Evolutionary conservation across 2,113 vertebrate genomes (phyloP).

Genomic region (Chlamydotis undulata): DNA sequence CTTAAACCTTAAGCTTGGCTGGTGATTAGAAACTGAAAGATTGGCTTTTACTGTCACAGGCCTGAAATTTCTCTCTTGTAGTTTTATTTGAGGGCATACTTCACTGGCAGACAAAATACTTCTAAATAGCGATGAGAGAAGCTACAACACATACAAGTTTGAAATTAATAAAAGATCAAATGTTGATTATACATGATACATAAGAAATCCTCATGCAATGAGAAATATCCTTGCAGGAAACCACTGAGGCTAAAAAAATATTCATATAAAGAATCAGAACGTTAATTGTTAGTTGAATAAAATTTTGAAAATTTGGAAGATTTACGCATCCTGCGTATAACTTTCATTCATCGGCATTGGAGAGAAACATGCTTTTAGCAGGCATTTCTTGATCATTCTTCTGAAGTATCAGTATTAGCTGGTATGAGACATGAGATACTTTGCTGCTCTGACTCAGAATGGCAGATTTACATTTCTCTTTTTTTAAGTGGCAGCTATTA

Average conservation of each 20-base stretch:
- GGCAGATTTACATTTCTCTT: not conserved
- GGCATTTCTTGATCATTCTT: not conserved
- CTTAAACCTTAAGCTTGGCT: not conserved
- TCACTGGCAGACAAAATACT: not conserved
- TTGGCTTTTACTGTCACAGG: not conserved
- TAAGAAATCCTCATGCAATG: not conserved
- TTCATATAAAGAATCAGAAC: not conserved
- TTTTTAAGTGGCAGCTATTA: not conserved
- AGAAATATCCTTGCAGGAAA: not conserved
- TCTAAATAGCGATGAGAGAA: not conserved
- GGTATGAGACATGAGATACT: not conserved
- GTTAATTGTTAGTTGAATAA: not conserved
- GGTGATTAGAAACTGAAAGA: not conserved
- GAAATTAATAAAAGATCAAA: not conserved
- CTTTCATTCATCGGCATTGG: not conserved
- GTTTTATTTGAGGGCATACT: not conserved
- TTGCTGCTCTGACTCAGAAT: not conserved
- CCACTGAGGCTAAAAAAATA: not conserved
- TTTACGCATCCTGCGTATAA: not conserved
- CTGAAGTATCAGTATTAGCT: not conserved
- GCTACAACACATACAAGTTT: not conserved
- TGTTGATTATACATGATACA: not conserved
- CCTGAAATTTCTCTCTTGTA: not conserved
- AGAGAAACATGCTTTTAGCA: not conserved
- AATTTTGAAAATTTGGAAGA: not conserved